These are phyloP conservation scores for Lithophane ornitopus DNA, from an alignment of 2,888 invertebrate genomes.

Conservation along the genomic window DNA sequence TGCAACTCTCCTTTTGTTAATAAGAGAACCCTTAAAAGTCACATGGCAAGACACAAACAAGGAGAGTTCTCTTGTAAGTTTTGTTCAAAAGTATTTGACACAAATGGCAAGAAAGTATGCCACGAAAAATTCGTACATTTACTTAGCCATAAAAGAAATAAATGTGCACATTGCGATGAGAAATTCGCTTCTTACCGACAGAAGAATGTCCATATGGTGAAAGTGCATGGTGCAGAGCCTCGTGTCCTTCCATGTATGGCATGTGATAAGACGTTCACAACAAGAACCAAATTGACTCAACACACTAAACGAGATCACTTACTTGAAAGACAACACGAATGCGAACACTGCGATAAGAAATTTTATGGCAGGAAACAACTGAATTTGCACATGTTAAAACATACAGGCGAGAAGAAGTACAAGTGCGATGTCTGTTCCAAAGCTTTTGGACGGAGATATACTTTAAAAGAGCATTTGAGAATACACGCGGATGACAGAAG, in stretches of 20 bases:
- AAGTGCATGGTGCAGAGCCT: constrained; percentile 51
- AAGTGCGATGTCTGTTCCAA: constrained; percentile 56
- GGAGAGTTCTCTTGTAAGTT: constrained; percentile 56
- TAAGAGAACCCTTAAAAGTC: constrained; percentile 39
- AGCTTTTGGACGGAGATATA: constrained; percentile 51
- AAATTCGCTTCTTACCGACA: constrained; percentile 50
- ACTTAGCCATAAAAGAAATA: constrained; percentile 43
- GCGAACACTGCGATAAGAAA: constrained; percentile 54
- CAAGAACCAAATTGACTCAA: constrained; percentile 30
- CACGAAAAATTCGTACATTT: constrained; percentile 62
- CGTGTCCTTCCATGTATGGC: constrained; percentile 51
- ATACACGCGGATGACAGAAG: constrained; percentile 60
- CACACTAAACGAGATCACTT: constrained; percentile 60
- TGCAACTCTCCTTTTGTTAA: constrained; percentile 82
- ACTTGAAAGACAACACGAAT: constrained; percentile 54
- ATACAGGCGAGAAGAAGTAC: constrained; percentile 54
- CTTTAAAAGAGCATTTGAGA: constrained; percentile 59
- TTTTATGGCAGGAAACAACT: constrained; percentile 51
- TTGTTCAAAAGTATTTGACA: constrained; percentile 60
- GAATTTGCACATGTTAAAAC: constrained; percentile 58
- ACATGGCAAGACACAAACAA: constrained; percentile 51
- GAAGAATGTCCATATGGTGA: constrained; percentile 56
- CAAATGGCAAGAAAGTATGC: constrained; percentile 40
- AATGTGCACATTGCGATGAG: constrained; percentile 56
- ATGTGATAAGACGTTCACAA: constrained; percentile 61